Percentiles rank a stretch among this genome's conserved stretches.
Conservation (phyloP, 1,140 invertebrate genomes). For the Macrobrachium rosenbergii region DNA sequence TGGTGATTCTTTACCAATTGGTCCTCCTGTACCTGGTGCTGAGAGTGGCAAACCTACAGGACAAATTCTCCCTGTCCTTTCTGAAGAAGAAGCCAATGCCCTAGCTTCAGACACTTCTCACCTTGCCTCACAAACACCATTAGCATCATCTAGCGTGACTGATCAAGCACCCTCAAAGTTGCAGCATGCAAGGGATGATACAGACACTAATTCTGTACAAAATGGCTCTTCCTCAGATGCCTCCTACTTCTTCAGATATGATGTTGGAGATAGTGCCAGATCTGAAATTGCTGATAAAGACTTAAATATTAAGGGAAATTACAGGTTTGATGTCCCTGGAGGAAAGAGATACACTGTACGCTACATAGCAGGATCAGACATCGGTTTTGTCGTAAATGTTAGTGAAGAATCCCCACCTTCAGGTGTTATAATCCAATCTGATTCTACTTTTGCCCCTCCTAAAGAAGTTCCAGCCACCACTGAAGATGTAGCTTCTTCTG, state of each 20-base stretch:
- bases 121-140: background rate
- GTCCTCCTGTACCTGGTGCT: no score
- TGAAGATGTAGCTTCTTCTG: no score
- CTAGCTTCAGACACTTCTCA: no score
- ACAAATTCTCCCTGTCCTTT: no score
- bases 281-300: slow-evolving; percentile 64
- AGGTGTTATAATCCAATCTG: no score
- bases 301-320: slow-evolving; percentile 68
- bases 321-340: slow-evolving; percentile 68
- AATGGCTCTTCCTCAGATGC: slow-evolving; percentile 27
- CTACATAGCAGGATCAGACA: slow-evolving; percentile 67
- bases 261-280: slow-evolving; percentile 64
- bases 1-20: no score
- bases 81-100: no score
- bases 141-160: background rate
- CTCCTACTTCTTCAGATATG: slow-evolving; percentile 61
- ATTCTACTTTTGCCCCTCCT: no score
- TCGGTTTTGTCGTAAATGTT: slow-evolving; percentile 1
- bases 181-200: background rate
- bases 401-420: no score
- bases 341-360: slow-evolving; percentile 68
- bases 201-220: background rate
- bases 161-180: no score
- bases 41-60: no score
- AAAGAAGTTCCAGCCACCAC: no score